These are phyloP conservation scores for Pseudomugil tenellus DNA, from an alignment of 2,797 vertebrate species.

Conservation along the genomic window DNA sequence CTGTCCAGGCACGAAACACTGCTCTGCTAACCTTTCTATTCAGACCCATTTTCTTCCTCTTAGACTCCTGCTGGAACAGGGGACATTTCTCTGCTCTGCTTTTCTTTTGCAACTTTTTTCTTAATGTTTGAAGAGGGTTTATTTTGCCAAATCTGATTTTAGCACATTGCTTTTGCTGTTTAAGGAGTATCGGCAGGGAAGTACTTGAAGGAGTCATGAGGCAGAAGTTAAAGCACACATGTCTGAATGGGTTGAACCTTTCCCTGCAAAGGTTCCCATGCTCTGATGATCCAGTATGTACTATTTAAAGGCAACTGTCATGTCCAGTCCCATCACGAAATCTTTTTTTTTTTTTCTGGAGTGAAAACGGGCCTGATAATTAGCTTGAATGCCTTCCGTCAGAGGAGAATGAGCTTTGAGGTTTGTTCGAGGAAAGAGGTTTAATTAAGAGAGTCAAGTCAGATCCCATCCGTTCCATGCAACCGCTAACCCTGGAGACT, in stretches of 20 bases:
- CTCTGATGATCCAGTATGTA: slow-evolving; percentile 7
- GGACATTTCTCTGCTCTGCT: slow-evolving; percentile 67
- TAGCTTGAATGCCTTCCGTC: slow-evolving; percentile 40
- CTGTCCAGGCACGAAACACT: slow-evolving; percentile 79
- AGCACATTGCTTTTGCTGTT: slow-evolving; percentile 49
- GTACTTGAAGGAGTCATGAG: slow-evolving; percentile 44
- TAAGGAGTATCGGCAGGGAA: slow-evolving; percentile 27
- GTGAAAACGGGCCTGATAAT: slow-evolving; percentile 41
- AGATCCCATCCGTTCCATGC: slow-evolving; percentile 59
- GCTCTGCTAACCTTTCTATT: slow-evolving; percentile 74
- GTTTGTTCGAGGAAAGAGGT: slow-evolving; percentile 54
- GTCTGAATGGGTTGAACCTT: not conserved
- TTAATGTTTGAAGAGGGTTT: slow-evolving; percentile 73
- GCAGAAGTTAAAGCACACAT: slow-evolving; percentile 7
- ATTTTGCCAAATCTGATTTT: slow-evolving; percentile 66
- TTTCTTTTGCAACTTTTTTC: slow-evolving; percentile 22
- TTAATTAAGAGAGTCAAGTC: slow-evolving; percentile 73
- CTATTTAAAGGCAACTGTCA: slow-evolving; percentile 17
- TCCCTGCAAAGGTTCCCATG: not conserved
- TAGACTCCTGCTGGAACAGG: slow-evolving; percentile 62
- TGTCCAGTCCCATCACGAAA: slow-evolving; percentile 21
- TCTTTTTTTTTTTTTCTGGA: slow-evolving; percentile 34
- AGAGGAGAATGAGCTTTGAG: slow-evolving; percentile 48
- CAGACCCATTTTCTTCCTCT: slow-evolving; percentile 61
- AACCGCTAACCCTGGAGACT: slow-evolving; percentile 52